Evolutionary conservation across 2,888 invertebrate genomes (phyloP).

Genomic region (Drosophila nigricruria): DNA sequence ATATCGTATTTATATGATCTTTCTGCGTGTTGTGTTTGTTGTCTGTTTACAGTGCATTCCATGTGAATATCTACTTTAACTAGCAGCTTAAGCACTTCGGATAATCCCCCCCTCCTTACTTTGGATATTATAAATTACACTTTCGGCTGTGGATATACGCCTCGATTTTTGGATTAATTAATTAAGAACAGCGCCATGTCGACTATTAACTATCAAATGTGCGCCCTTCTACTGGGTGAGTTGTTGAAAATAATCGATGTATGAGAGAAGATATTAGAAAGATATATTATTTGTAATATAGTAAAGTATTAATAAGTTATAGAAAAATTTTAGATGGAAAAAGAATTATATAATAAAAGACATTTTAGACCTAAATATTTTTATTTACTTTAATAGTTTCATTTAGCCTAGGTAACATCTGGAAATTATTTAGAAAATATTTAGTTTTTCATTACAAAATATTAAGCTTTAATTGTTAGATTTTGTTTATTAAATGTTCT

Average conservation of each 20-base stretch:
- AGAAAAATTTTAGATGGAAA: too few relatives aligned
- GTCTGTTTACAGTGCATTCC: constrained; percentile 75
- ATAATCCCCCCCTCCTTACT: constrained; percentile 47
- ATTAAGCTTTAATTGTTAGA: too few relatives aligned
- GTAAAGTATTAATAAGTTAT: not conserved
- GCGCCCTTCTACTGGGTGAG: constrained; percentile 78
- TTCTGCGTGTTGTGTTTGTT: constrained; percentile 60
- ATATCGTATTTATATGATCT: constrained; percentile 58
- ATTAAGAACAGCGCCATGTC: constrained; percentile 61
- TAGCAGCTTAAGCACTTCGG: constrained; percentile 69
- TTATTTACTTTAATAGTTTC: too few relatives aligned
- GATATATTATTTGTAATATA: too few relatives aligned
- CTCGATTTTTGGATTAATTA: constrained; percentile 60
- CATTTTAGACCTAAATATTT: too few relatives aligned
- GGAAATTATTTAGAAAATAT: too few relatives aligned
- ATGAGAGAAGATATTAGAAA: not conserved
- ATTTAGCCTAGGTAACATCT: too few relatives aligned
- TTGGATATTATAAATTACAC: constrained; percentile 56
- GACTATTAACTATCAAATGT: constrained; percentile 58
- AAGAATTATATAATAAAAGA: too few relatives aligned
- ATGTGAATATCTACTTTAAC: constrained; percentile 69
- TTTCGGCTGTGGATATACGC: constrained; percentile 42
- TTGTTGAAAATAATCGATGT: constrained; percentile 19
- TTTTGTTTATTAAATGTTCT: too few relatives aligned
- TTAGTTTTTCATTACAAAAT: too few relatives aligned